Evolutionary conservation across 2,888 invertebrate genomes (phyloP).

Genomic region (Eledone cirrhosa): DNA sequence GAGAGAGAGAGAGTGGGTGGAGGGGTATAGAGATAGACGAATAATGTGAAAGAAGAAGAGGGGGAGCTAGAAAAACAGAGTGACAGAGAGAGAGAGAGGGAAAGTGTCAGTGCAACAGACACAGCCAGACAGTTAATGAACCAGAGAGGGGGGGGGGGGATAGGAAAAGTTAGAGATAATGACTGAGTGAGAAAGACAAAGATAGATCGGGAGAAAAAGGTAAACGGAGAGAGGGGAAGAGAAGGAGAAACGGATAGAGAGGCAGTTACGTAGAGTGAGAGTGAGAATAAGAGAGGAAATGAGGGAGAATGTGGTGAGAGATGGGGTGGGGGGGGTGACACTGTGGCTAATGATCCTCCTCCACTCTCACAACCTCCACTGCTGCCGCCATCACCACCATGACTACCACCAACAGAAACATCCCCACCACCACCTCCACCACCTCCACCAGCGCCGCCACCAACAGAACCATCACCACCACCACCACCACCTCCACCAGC

Average conservation of each 20-base stretch:
- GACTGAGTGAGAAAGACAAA: not conserved
- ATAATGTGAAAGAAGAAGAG: not conserved
- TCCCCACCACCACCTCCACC: too few species aligned
- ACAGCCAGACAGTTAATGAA: not conserved
- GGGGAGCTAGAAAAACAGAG: not conserved
- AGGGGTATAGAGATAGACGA: not conserved
- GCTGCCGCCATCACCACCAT: too few species aligned
- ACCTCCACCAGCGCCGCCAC: too few species aligned
- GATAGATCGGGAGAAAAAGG: constrained; percentile 1
- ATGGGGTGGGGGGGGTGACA: not conserved
- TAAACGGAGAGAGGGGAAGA: constrained; percentile 10
- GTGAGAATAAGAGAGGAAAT: not conserved
- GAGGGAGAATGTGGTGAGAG: not conserved
- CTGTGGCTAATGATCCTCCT: not conserved
- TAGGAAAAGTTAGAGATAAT: not conserved
- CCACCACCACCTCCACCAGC: too few species aligned
- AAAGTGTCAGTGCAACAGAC: not conserved
- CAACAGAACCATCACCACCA: too few species aligned
- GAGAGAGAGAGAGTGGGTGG: not conserved
- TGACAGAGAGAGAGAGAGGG: not conserved
- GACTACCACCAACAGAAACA: too few species aligned
- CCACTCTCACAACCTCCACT: too few species aligned
- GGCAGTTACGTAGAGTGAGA: not conserved
- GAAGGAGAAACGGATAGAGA: not conserved
- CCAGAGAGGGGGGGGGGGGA: not conserved